Conservation (phyloP, 2,888 invertebrate species). For the Lasioglossum zephyrum region DNA sequence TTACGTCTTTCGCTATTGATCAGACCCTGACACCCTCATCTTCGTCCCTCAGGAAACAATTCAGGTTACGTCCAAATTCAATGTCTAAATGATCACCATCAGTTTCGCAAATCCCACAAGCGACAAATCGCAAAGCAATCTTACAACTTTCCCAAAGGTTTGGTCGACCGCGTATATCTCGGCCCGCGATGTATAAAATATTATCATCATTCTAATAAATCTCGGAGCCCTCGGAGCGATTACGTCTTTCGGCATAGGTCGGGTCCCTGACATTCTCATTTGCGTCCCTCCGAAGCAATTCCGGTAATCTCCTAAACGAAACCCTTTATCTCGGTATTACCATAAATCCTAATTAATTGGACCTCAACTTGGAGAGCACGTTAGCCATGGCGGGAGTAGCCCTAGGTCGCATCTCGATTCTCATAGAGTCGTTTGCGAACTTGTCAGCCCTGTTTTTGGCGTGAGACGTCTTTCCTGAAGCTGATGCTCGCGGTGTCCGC, state of each 20-base stretch:
- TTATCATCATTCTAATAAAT: slow-evolving; percentile 28
- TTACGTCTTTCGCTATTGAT: slow-evolving; percentile 18
- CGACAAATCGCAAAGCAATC: neutral
- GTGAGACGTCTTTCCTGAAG: slow-evolving; percentile 27
- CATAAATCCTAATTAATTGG: slow-evolving; percentile 54
- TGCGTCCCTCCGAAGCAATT: slow-evolving; percentile 30
- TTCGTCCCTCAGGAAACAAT: slow-evolving; percentile 22
- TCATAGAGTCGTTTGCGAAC: neutral
- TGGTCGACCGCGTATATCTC: neutral
- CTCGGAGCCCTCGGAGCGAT: slow-evolving; percentile 3
- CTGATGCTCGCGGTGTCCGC: slow-evolving; percentile 1
- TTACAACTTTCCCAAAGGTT: neutral
- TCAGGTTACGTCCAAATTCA: slow-evolving; percentile 17
- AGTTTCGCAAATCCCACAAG: neutral
- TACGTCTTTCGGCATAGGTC: slow-evolving; percentile 14
- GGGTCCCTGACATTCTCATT: slow-evolving; percentile 23
- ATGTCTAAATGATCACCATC: neutral
- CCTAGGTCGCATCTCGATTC: neutral
- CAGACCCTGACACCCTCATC: slow-evolving; percentile 12
- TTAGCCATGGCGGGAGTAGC: neutral
- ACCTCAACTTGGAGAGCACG: slow-evolving; percentile 1
- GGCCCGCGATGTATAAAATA: neutral
- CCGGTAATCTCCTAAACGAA: slow-evolving; percentile 41
- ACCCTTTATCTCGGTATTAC: slow-evolving; percentile 44
- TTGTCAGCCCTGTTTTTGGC: slow-evolving; percentile 27